Percentiles rank a stretch among this genome's conserved stretches.
Evolutionary conservation across 2,888 invertebrate species (phyloP).

Genomic region (Troides aeacus): DNA sequence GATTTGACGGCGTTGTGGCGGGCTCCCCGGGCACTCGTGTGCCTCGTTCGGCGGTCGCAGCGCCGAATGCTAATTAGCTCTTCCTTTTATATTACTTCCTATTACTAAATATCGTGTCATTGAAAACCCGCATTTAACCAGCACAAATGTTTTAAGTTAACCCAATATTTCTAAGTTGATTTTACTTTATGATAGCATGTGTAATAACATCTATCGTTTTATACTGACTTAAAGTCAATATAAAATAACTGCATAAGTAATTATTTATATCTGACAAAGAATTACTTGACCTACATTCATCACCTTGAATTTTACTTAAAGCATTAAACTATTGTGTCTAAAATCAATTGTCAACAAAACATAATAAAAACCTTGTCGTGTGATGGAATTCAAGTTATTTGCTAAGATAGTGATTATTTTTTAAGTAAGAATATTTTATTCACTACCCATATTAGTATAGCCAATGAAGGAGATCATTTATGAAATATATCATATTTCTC

Average conservation of each 20-base stretch:
- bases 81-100: constrained; percentile 71
- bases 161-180: constrained; percentile 26
- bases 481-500: too few species aligned
- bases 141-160: constrained; percentile 27
- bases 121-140: constrained; percentile 32
- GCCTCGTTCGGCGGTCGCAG: constrained; percentile 57
- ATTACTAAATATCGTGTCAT: constrained; percentile 46
- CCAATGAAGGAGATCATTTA: too few species aligned
- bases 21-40: constrained; percentile 55
- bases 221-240: constrained; percentile 39
- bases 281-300: constrained; percentile 51
- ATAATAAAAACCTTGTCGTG: background rate
- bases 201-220: background rate
- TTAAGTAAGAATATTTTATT: background rate
- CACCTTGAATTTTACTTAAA: constrained; percentile 37
- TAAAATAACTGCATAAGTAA: constrained; percentile 47
- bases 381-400: background rate
- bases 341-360: constrained; percentile 3
- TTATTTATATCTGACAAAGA: constrained; percentile 46
- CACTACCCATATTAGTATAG: too few species aligned
- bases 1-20: constrained; percentile 37
- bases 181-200: background rate
- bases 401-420: background rate
- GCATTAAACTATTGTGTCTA: constrained; percentile 33
- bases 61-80: constrained; percentile 73